Conservation (phyloP, 2,113 vertebrate species). For the Lanius collurio region DNA sequence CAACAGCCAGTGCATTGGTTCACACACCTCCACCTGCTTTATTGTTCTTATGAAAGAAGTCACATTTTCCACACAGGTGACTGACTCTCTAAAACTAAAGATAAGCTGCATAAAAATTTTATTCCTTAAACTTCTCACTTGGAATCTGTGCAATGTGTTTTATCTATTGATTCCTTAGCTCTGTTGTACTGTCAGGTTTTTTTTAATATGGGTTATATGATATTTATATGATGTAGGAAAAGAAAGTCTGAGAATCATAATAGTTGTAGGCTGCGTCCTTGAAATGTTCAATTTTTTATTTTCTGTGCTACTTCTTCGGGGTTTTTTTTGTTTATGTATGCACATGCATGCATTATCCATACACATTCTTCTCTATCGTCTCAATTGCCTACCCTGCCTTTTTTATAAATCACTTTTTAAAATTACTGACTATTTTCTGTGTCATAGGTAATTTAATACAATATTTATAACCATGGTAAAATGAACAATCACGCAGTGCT, state of each 20-base stretch:
- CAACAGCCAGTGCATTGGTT: not conserved
- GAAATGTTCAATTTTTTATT: conserved; percentile 1
- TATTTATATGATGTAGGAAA: not conserved
- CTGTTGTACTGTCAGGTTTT: not conserved
- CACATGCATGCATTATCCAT: not conserved
- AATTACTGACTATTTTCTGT: not conserved
- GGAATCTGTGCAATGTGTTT: not conserved
- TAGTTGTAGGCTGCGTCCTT: not conserved
- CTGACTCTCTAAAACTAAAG: not conserved
- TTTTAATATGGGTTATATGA: not conserved
- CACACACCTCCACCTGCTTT: not conserved
- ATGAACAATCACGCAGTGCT: not conserved
- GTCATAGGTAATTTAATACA: conserved; percentile 39
- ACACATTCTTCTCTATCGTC: not conserved
- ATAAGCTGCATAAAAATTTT: not conserved
- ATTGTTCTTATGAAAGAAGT: not conserved
- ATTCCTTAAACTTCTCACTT: not conserved
- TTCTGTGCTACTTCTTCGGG: not conserved
- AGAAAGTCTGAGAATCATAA: not conserved
- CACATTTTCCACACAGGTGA: not conserved
- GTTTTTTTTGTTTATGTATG: not conserved
- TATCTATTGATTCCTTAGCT: not conserved
- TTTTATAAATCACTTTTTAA: not conserved
- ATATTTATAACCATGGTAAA: conserved; percentile 35
- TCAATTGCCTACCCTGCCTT: not conserved